Conservation (phyloP, 2,797 vertebrate genomes). For the Pangasius mekongensis region DNA sequence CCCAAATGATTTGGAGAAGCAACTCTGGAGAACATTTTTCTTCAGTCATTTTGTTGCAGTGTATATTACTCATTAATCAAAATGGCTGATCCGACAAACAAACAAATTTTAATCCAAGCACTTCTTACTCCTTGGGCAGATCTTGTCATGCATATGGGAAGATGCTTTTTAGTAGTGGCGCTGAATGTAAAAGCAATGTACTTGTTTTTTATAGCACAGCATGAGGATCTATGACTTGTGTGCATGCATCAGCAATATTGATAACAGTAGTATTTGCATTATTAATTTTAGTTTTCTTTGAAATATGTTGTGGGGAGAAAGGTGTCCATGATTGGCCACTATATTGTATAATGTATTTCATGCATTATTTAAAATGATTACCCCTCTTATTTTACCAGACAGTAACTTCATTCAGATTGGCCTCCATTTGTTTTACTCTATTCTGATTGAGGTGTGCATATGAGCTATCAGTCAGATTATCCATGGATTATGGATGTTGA, state of each 20-base stretch:
- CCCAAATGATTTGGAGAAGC: background rate
- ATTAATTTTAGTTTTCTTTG: background rate
- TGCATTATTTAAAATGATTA: background rate
- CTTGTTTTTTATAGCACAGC: background rate
- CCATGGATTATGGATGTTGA: background rate
- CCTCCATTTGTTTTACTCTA: background rate
- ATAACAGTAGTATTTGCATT: background rate
- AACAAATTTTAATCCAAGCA: background rate
- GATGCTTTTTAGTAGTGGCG: background rate
- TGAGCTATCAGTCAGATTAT: background rate
- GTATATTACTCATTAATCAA: background rate
- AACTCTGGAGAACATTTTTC: background rate
- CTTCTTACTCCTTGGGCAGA: background rate
- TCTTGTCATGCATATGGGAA: background rate
- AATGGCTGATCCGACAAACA: background rate
- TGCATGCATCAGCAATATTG: background rate
- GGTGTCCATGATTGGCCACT: background rate
- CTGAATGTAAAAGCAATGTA: background rate
- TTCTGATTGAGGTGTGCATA: background rate
- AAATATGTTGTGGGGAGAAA: background rate
- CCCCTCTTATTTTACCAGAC: background rate
- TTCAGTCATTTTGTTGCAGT: background rate
- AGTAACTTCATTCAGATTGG: background rate
- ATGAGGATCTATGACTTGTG: background rate
- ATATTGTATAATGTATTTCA: background rate